phyloP scores from a whole-genome alignment of 2,113 vertebrate genomes.

The Eretmochelys imbricata region DNA sequence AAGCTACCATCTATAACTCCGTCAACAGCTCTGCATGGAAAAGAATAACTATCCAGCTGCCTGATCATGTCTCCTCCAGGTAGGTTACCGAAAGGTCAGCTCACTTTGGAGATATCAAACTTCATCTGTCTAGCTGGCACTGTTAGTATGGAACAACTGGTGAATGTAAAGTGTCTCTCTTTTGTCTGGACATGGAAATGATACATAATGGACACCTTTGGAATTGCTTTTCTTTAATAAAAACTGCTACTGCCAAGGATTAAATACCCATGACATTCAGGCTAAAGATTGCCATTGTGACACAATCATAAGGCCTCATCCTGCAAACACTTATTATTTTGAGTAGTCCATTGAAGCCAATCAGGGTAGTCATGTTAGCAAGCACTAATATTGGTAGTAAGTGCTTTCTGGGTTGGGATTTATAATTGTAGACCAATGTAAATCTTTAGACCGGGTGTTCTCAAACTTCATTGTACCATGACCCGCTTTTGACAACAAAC shows the following conservation, averaged over 20 bases:
- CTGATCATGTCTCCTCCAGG: conserved; percentile 97
- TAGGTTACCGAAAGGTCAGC: conserved; percentile 48
- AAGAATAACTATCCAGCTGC: conserved; percentile 94
- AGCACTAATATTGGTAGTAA: neutral
- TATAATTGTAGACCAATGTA: neutral
- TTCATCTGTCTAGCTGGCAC: neutral
- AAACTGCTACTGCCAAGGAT: neutral
- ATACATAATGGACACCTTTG: neutral
- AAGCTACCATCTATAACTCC: conserved; percentile 96
- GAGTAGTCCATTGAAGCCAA: neutral
- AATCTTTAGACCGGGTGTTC: neutral
- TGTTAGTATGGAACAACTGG: neutral
- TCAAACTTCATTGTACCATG: too few species aligned
- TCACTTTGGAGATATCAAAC: neutral
- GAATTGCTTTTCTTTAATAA: conserved; percentile 3
- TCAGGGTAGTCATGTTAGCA: neutral
- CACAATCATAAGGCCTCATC: neutral
- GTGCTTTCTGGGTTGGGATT: neutral
- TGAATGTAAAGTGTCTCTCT: neutral
- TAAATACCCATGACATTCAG: neutral
- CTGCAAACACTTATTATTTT: neutral
- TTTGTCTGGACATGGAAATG: neutral
- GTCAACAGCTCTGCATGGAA: conserved; percentile 96
- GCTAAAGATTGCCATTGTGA: neutral
- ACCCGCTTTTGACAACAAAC: too few species aligned